Evolutionary conservation across 2,113 vertebrate genomes (phyloP).

Genomic region (Campylomormyrus tamandua): DNA sequence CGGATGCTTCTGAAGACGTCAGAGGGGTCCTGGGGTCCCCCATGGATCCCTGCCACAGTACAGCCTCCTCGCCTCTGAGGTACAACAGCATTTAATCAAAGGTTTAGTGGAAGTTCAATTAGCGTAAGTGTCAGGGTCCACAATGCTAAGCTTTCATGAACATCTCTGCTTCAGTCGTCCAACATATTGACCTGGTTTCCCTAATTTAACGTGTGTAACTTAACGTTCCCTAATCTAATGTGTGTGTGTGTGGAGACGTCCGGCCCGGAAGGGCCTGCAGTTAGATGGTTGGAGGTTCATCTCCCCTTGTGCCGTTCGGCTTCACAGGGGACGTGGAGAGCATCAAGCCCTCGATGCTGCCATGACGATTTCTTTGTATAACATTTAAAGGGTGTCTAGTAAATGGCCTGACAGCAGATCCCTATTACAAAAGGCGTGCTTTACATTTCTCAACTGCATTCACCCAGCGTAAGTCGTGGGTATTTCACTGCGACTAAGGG

Average conservation of each 20-base stretch:
- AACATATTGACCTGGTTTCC: not conserved
- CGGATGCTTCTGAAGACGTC: not conserved
- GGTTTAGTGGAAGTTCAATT: not conserved
- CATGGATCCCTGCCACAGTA: not conserved
- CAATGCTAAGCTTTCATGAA: not conserved
- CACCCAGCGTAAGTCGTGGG: not conserved
- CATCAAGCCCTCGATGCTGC: not conserved
- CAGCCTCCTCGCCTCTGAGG: not conserved
- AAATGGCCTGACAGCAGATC: not conserved
- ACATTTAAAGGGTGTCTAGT: not conserved
- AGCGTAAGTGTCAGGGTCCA: not conserved
- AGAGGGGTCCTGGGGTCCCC: not conserved
- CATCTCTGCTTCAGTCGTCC: not conserved
- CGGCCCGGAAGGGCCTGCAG: not conserved
- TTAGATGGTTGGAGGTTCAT: not conserved
- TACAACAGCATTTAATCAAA: not conserved
- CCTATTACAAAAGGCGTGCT: not conserved
- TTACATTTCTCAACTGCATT: not conserved
- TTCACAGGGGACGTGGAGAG: not conserved
- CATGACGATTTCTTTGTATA: not conserved
- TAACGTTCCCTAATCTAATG: not conserved
- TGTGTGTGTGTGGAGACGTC: not conserved
- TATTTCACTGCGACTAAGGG: not conserved
- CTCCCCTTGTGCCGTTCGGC: not conserved
- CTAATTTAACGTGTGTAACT: not conserved